Evolutionary conservation across 2,797 vertebrate genomes (phyloP).

Genomic region (Squalus acanthias): DNA sequence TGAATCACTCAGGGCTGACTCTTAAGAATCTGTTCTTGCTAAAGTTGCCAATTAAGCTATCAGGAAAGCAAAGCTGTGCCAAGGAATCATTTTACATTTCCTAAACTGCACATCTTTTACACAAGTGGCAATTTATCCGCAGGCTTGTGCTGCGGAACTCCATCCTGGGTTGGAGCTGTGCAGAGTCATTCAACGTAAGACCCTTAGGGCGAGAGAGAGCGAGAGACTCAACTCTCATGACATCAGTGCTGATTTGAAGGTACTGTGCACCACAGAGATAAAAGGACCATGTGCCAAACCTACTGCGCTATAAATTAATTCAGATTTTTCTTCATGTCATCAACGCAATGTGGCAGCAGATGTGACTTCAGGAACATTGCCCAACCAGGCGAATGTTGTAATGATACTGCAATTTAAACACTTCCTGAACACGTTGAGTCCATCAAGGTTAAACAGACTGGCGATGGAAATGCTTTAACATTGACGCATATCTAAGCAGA

Average conservation of each 20-base stretch:
- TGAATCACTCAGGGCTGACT: background rate
- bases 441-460: constrained; percentile 3
- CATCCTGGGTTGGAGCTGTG: background rate
- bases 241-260: background rate
- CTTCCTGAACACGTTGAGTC: background rate
- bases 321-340: background rate
- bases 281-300: background rate
- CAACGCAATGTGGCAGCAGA: constrained; percentile 12
- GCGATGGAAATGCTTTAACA: background rate
- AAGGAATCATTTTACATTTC: constrained; percentile 20
- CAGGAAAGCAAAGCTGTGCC: background rate
- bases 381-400: background rate
- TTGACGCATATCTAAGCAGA: background rate
- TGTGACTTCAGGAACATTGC: background rate
- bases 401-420: constrained; percentile 14
- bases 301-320: background rate
- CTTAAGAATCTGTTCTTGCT: background rate
- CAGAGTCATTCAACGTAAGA: background rate
- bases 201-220: background rate
- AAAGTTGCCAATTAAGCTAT: background rate
- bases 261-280: background rate
- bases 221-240: background rate
- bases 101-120: background rate
- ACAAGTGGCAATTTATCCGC: background rate
- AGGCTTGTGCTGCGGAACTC: background rate